Percentiles rank a stretch among this genome's conserved stretches.
Evolutionary conservation across 2,888 invertebrate species (phyloP).

Genomic region (Acanthosepion pharaonis): DNA sequence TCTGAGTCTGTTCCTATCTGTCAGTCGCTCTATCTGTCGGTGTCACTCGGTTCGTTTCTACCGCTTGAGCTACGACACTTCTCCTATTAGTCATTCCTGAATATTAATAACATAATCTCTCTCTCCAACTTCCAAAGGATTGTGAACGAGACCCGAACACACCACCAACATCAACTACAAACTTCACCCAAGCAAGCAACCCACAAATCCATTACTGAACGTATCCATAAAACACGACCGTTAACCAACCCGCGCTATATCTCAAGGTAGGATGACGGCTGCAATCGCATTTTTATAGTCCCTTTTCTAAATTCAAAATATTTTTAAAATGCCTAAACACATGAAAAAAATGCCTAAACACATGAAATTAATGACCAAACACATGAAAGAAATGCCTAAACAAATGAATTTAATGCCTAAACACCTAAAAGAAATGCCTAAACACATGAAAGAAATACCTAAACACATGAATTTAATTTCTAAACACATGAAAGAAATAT

Average conservation of each 20-base stretch:
- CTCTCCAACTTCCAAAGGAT: not conserved
- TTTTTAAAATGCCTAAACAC: too few species aligned
- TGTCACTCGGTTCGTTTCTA: not conserved
- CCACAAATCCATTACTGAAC: not conserved
- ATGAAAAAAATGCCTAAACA: too few species aligned
- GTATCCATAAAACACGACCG: not conserved
- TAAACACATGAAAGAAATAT: too few species aligned
- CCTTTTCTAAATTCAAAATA: too few species aligned
- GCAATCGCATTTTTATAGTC: not conserved
- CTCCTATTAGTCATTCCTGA: not conserved
- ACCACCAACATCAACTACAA: not conserved
- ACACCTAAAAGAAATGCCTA: too few species aligned
- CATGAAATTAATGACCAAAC: too few species aligned
- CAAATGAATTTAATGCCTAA: too few species aligned
- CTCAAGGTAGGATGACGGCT: not conserved
- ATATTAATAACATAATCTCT: not conserved
- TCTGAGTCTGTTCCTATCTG: not conserved
- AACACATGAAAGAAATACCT: too few species aligned
- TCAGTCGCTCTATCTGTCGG: not conserved
- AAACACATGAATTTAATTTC: too few species aligned
- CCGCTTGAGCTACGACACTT: not conserved
- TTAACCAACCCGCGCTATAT: not conserved
- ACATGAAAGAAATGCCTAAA: too few species aligned
- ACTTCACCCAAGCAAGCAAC: not conserved
- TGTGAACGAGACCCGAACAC: not conserved